These are phyloP conservation scores for Aspidapion aeneum DNA, from an alignment of 2,888 invertebrate species.

Conservation along the genomic window DNA sequence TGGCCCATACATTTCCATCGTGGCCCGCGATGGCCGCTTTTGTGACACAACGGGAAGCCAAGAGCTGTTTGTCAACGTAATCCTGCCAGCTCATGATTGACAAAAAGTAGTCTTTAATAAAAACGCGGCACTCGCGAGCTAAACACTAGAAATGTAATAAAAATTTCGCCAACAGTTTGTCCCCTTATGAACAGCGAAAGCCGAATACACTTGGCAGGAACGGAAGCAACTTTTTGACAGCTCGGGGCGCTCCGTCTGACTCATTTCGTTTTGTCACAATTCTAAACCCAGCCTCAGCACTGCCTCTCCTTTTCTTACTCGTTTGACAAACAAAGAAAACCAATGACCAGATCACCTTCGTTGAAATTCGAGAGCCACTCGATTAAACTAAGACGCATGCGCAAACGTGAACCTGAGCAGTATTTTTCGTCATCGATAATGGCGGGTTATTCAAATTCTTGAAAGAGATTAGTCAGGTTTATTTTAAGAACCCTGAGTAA, in stretches of 20 bases:
- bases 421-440: no score
- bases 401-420: no score
- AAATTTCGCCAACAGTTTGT: slow-evolving; percentile 32
- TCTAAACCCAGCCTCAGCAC: no score
- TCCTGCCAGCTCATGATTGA: slow-evolving; percentile 94
- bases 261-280: no score
- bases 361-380: not conserved
- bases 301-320: no score
- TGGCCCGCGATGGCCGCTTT: slow-evolving; percentile 94
- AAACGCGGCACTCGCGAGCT: slow-evolving; percentile 24
- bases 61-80: slow-evolving; percentile 95
- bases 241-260: not conserved
- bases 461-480: not conserved
- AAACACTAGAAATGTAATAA: slow-evolving; percentile 37
- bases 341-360: no score
- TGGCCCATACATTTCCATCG: slow-evolving; percentile 94
- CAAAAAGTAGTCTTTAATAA: slow-evolving; percentile 18
- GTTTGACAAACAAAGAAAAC: no score
- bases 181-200: slow-evolving; percentile 43
- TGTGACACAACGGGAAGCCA: slow-evolving; percentile 92
- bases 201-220: slow-evolving; percentile 34
- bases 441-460: not conserved
- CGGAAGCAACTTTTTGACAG: slow-evolving; percentile 28
- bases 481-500: not conserved
- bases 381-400: not conserved